These are phyloP conservation scores for Halesus radiatus DNA, from an alignment of 1,140 invertebrate species.

Conservation along the genomic window DNA sequence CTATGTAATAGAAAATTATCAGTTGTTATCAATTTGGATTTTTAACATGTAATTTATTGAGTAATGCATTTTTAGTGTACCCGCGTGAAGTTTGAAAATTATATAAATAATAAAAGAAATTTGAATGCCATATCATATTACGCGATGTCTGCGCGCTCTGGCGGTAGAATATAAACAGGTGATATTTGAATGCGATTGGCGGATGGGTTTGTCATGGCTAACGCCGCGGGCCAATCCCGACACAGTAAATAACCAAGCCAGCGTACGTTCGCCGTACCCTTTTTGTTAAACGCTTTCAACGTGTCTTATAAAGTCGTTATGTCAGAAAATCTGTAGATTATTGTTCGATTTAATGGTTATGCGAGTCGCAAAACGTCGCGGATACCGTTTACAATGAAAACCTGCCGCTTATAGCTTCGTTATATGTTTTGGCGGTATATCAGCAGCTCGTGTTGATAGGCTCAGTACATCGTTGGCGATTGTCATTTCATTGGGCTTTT, in stretches of 20 bases:
- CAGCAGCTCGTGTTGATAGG: neutral
- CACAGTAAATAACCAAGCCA: conserved; percentile 51
- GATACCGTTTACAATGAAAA: conserved; percentile 23
- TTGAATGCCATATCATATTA: conserved; percentile 39
- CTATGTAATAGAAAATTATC: too few species aligned
- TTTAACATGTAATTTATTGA: too few species aligned
- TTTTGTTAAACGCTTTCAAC: conserved; percentile 41
- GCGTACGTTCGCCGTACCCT: conserved; percentile 40
- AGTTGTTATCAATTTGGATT: too few species aligned
- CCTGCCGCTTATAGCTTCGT: conserved; percentile 5
- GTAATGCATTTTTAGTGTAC: too few species aligned
- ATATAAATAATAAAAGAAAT: conserved; percentile 6
- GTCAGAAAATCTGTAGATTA: conserved; percentile 41
- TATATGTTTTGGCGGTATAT: conserved; percentile 39
- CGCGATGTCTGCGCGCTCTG: neutral
- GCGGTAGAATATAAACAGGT: conserved; percentile 13
- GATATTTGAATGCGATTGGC: conserved; percentile 46
- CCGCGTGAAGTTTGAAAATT: too few species aligned
- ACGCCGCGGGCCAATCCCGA: conserved; percentile 29
- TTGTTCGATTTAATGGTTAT: conserved; percentile 23
- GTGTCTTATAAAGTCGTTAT: conserved; percentile 45
- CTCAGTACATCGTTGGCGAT: conserved; percentile 31
- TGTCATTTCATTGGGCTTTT: conserved; percentile 30
- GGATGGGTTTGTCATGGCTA: conserved; percentile 17
- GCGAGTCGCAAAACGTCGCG: neutral